A percentile compares a stretch with the other conserved stretches of the same genome.
Evolutionary conservation across 2,797 vertebrate species (phyloP).

Genomic region (Dicrostonyx torquatus): DNA sequence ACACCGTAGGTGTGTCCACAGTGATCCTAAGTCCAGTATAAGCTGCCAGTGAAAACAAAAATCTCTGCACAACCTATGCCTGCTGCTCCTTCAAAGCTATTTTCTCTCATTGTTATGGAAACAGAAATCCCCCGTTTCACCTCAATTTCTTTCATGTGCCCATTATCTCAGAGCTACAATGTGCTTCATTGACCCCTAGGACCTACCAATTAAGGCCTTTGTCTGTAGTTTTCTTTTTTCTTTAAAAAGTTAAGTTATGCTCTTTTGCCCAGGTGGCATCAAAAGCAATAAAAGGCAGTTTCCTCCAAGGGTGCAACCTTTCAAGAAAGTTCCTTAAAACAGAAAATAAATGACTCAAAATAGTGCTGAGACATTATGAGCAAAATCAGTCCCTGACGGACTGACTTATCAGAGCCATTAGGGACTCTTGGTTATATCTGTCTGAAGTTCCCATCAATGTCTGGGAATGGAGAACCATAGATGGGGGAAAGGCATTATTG

Average conservation of each 20-base stretch:
- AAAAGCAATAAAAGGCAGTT: too few species aligned
- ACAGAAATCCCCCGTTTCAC: neutral
- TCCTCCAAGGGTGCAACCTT: neutral
- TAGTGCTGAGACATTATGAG: neutral
- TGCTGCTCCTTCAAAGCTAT: neutral
- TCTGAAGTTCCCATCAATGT: neutral
- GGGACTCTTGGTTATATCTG: neutral
- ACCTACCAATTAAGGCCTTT: neutral
- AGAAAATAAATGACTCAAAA: neutral
- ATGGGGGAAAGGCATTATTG: neutral
- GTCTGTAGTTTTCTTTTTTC: neutral
- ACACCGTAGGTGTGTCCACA: neutral
- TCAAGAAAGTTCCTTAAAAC: neutral
- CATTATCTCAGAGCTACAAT: neutral
- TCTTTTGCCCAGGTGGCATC: neutral
- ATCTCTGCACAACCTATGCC: neutral
- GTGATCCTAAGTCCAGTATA: neutral
- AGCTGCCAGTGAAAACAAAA: neutral
- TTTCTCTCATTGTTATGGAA: neutral
- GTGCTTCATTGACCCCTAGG: neutral
- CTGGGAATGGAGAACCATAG: neutral
- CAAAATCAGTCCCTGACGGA: neutral
- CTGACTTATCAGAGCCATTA: neutral
- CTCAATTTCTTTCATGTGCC: neutral
- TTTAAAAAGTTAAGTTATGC: neutral